Percentiles rank a stretch among this genome's conserved stretches.
Conservation (phyloP, 2,797 vertebrate genomes). For the Tauraco hartlaubi region DNA sequence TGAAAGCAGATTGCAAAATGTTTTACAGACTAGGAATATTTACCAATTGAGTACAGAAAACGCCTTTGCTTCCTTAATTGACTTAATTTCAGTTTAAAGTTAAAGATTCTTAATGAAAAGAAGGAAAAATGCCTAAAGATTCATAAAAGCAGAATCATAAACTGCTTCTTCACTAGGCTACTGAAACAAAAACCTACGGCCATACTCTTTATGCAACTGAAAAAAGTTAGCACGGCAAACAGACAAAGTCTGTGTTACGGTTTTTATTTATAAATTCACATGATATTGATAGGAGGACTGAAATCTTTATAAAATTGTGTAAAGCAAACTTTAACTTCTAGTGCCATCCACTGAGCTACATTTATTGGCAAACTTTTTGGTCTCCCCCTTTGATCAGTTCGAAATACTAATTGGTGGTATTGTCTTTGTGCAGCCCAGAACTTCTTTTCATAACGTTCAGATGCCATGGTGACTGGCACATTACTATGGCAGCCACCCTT, state of each 20-base stretch:
- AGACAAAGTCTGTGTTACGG: background rate
- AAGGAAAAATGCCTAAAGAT: background rate
- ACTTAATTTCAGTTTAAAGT: conserved; percentile 19
- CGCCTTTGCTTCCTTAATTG: background rate
- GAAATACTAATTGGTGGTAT: conserved; percentile 43
- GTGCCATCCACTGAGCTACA: conserved; percentile 55
- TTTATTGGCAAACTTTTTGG: conserved; percentile 71
- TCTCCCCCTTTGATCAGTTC: conserved; percentile 64
- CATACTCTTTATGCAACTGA: background rate
- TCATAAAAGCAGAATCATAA: background rate
- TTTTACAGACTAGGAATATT: background rate
- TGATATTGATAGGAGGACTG: background rate
- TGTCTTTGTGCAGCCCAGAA: conserved; percentile 70
- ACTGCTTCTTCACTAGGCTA: background rate
- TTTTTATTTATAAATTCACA: conserved; percentile 7
- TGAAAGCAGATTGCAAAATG: background rate
- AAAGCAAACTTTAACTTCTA: conserved; percentile 53
- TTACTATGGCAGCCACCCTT: conserved; percentile 45
- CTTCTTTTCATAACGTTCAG: conserved; percentile 62
- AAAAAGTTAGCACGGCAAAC: background rate
- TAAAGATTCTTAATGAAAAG: background rate
- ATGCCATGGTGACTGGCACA: conserved; percentile 57
- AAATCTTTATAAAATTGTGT: conserved; percentile 17
- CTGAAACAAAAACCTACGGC: background rate
- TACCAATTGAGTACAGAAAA: background rate